These are phyloP conservation scores for Homarus gammarus DNA, from an alignment of 2,888 invertebrate species.

Conservation along the genomic window DNA sequence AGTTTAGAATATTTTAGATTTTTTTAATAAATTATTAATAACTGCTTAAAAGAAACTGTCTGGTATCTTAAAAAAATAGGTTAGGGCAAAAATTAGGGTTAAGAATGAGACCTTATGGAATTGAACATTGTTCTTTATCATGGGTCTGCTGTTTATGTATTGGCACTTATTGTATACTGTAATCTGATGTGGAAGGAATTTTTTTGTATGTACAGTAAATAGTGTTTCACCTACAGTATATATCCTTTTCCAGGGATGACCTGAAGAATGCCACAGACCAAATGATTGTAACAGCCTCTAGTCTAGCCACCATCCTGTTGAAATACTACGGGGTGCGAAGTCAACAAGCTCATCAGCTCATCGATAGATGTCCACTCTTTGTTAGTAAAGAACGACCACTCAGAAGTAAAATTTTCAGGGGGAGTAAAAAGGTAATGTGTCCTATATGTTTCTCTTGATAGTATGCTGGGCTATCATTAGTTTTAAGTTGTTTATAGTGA, in stretches of 20 bases:
- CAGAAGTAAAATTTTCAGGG: slow-evolving; percentile 84
- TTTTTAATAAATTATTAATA: too few species aligned
- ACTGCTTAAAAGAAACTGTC: too few species aligned
- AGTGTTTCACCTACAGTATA: too few species aligned
- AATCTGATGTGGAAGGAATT: too few species aligned
- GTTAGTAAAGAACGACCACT: slow-evolving; percentile 91
- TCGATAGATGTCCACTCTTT: slow-evolving; percentile 90
- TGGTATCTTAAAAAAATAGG: too few species aligned
- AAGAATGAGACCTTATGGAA: too few species aligned
- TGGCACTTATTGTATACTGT: too few species aligned
- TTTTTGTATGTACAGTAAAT: too few species aligned
- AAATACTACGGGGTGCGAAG: slow-evolving; percentile 87
- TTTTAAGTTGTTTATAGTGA: not conserved
- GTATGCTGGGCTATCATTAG: not conserved
- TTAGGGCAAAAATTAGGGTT: too few species aligned
- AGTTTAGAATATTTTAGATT: too few species aligned
- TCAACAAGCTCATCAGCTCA: slow-evolving; percentile 82
- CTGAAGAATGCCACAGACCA: slow-evolving; percentile 84
- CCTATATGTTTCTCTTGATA: not conserved
- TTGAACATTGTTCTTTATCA: too few species aligned
- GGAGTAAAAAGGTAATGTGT: slow-evolving; percentile 83
- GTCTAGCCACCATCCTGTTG: slow-evolving; percentile 88
- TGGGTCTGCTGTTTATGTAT: too few species aligned
- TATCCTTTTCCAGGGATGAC: slow-evolving; percentile 81
- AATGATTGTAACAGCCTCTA: slow-evolving; percentile 86